A percentile compares a stretch with the other conserved stretches of the same genome.
Conservation (phyloP, 2,888 invertebrate genomes). For the Thalpophila matura region DNA sequence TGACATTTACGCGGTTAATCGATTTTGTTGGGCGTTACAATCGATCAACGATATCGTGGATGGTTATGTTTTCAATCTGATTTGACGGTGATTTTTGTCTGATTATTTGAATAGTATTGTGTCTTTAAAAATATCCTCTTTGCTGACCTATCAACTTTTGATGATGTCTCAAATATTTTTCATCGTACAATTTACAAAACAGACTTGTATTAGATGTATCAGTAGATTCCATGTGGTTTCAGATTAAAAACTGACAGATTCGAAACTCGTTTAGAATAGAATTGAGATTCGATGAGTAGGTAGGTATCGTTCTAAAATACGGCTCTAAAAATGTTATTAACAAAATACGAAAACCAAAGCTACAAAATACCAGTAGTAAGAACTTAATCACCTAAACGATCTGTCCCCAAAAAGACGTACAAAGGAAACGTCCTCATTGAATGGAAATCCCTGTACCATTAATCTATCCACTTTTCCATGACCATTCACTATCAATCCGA, state of each 20-base stretch:
- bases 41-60: conserved; percentile 54
- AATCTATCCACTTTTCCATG: conserved; percentile 71
- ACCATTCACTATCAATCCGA: conserved; percentile 77
- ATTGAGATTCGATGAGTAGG: background rate
- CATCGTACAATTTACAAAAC: too few species aligned
- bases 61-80: conserved; percentile 30
- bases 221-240: too few species aligned
- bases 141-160: background rate
- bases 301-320: background rate
- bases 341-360: conserved; percentile 41
- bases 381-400: conserved; percentile 62
- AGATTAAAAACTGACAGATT: background rate
- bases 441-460: conserved; percentile 67
- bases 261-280: background rate
- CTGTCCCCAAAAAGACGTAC: conserved; percentile 62
- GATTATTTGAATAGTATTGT: conserved; percentile 2
- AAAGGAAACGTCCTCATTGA: conserved; percentile 63
- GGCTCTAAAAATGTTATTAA: conserved; percentile 7
- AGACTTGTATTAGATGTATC: too few species aligned
- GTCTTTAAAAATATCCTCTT: background rate
- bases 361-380: conserved; percentile 40
- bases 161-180: background rate
- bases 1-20: conserved; percentile 78
- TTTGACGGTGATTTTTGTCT: conserved; percentile 14
- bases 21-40: conserved; percentile 69